A percentile compares a stretch with the other conserved stretches of the same genome.
Evolutionary conservation across 2,797 vertebrate genomes (phyloP).

Genomic region (Fratercula arctica): DNA sequence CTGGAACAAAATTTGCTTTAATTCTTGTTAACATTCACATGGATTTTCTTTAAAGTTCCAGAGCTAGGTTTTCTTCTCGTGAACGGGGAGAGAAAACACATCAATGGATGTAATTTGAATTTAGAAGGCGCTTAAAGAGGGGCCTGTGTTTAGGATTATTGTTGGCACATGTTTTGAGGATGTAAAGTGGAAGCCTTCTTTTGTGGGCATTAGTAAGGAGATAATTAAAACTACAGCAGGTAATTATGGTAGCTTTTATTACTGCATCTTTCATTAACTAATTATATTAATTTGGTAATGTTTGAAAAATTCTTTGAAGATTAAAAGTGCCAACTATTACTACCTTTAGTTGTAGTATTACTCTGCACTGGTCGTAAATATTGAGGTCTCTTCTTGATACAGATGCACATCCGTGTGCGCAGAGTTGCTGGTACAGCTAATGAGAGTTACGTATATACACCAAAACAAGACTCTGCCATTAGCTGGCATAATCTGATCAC

Average conservation of each 20-base stretch:
- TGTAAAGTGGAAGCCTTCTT: slow-evolving; percentile 39
- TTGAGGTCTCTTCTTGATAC: neutral
- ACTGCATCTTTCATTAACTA: slow-evolving; percentile 71
- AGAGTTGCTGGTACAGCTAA: neutral
- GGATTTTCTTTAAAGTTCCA: neutral
- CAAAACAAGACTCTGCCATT: neutral
- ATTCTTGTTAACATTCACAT: neutral
- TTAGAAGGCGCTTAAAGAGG: slow-evolving; percentile 52
- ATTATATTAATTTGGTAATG: slow-evolving; percentile 69
- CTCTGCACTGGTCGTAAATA: slow-evolving; percentile 7
- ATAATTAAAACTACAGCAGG: slow-evolving; percentile 56
- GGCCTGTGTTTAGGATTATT: neutral
- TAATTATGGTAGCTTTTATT: slow-evolving; percentile 53
- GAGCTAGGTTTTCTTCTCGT: slow-evolving; percentile 36
- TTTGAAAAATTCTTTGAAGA: slow-evolving; percentile 60
- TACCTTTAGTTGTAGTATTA: slow-evolving; percentile 9
- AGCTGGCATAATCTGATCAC: neutral
- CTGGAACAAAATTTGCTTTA: neutral
- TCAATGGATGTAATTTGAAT: slow-evolving; percentile 43
- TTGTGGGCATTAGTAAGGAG: slow-evolving; percentile 43
- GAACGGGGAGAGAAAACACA: neutral
- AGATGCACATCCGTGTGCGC: neutral
- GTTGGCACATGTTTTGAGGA: slow-evolving; percentile 52
- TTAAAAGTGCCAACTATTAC: slow-evolving; percentile 41
- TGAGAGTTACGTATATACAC: neutral